Conservation (phyloP, 1,140 invertebrate genomes). For the Drosophila sechellia region DNA sequence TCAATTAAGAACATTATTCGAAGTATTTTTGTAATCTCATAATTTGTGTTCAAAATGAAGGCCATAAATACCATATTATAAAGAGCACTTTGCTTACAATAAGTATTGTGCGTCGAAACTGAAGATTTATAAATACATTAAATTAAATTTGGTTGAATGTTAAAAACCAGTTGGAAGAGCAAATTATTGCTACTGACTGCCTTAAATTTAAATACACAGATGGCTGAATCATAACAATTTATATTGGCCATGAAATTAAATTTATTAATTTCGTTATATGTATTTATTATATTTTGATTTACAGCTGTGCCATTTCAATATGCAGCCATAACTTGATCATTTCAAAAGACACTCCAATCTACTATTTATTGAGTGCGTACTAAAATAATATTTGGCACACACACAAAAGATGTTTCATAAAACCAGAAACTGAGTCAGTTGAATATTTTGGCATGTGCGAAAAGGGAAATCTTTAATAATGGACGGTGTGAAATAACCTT, state of each 20-base stretch:
- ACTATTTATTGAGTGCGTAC: conserved; percentile 19
- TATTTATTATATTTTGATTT: conserved; percentile 30
- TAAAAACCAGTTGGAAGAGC: conserved; percentile 2
- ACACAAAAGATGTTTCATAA: neutral
- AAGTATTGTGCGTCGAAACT: neutral
- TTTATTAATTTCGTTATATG: neutral
- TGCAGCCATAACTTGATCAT: conserved; percentile 12
- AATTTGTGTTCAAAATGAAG: neutral
- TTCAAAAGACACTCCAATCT: conserved; percentile 5
- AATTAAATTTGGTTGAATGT: neutral
- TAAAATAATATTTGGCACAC: conserved; percentile 28
- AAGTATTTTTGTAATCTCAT: neutral
- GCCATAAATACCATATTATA: neutral
- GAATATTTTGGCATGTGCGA: conserved; percentile 24
- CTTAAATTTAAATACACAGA: conserved; percentile 12
- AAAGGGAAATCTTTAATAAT: conserved; percentile 41
- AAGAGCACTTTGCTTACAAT: neutral
- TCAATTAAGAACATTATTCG: too few species aligned
- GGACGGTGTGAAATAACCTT: conserved; percentile 55
- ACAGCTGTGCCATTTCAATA: conserved; percentile 20
- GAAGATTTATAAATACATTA: neutral
- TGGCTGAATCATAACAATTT: neutral
- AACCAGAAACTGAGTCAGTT: conserved; percentile 26
- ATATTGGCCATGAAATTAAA: too few species aligned
- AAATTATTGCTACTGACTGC: conserved; percentile 4